Base-by-base conservation (phyloP, 2,888 invertebrate species). In the Phania funesta region DNA sequence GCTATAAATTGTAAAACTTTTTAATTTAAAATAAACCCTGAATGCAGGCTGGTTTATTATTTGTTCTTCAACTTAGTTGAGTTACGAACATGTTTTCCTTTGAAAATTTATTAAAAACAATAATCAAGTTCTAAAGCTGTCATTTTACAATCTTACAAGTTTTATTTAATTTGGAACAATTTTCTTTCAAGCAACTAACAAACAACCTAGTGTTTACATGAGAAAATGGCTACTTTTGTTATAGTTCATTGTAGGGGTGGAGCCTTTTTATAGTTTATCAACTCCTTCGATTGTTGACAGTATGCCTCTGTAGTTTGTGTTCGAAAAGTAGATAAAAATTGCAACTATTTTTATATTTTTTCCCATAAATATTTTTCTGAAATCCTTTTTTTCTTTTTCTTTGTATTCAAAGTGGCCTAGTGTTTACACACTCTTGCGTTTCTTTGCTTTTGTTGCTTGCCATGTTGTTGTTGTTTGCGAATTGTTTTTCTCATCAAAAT, bases 131-230 rank as follows among this genome's bases (percentile, higher is more conserved):
- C 44, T 67, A 38, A 67, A 46, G 20, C 71, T 81, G 73, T 78
- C 73, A 81, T 54, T 74, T 77, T 74, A 38, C 50, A 41, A 62
- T 46, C 60, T 48, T 44, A 68, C 29, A 77, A 73, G 62, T 81
- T 77, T 71, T 73, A 77, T 78, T 74, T 77, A 74, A 81, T 78
- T 77, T 77, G 32, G 7, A 62, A 77, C 32, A 29, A 29, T 44
- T 68, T 35, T n/a, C 18, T 16, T 24, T 44, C 11, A 65, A 78
- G 48, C 26, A 32, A 29, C 13, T 5, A 52, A 26, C 11, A 54
- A n/a, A 18, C 29, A 64, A n/a, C 7, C 20, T n/a, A 48, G 24
- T 56, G 13, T 67, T 67, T 58, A 58, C 20, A 48, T 3, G 20
- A 9, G 22, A 58, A 41, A 29, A 65, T 58, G 58, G 41, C 11